Percentiles rank a stretch among this genome's conserved stretches.
Evolutionary conservation across 2,888 invertebrate genomes (phyloP).

Genomic region (Ceramica pisi): DNA sequence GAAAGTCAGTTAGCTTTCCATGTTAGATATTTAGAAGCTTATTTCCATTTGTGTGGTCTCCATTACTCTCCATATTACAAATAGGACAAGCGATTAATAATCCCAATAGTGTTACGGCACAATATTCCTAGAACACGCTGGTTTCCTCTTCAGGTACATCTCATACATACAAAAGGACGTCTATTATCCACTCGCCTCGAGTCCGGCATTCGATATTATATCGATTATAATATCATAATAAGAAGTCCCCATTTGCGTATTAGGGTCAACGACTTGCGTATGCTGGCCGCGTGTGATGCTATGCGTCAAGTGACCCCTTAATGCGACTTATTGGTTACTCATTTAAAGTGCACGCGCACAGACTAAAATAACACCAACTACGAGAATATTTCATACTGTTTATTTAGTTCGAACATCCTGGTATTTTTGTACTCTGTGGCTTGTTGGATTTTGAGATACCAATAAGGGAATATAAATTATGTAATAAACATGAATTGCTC

Average conservation of each 20-base stretch:
- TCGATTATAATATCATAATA: conserved; percentile 75
- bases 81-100: conserved; percentile 51
- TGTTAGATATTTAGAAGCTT: conserved; percentile 24
- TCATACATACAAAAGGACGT: conserved; percentile 59
- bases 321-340: conserved; percentile 89
- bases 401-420: conserved; percentile 37
- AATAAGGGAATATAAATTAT: conserved; percentile 60
- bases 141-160: conserved; percentile 56
- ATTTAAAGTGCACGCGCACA: conserved; percentile 83
- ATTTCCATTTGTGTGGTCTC: conserved; percentile 49
- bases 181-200: conserved; percentile 57
- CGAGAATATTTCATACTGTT: conserved; percentile 49
- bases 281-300: conserved; percentile 83
- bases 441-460: conserved; percentile 42
- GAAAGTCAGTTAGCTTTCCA: conserved; percentile 26
- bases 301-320: conserved; percentile 89
- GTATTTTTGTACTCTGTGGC: conserved; percentile 37
- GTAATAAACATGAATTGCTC: conserved; percentile 62
- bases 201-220: conserved; percentile 65
- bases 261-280: conserved; percentile 87
- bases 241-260: conserved; percentile 82
- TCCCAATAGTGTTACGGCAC: conserved; percentile 29
- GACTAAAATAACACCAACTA: conserved; percentile 67
- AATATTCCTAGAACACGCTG: conserved; percentile 45
- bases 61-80: conserved; percentile 32